Base-by-base conservation (phyloP, 2,888 invertebrate species). In the Plebejus argus region DNA sequence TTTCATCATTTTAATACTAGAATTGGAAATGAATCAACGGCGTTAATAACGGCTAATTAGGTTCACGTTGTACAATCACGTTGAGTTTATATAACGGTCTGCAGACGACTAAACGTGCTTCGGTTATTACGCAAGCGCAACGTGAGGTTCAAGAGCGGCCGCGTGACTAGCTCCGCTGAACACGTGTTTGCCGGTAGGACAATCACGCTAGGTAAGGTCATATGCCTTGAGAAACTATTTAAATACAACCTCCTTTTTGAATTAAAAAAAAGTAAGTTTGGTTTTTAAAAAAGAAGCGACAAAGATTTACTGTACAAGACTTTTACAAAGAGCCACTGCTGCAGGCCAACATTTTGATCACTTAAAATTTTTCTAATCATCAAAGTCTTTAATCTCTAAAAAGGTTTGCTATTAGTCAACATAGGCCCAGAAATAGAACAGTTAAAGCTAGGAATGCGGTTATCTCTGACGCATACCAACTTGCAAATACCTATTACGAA, bases 91-190 rank as follows among this genome's bases (percentile, higher is more conserved):
- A 89, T 92, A 92, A 92, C 90, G 87, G 88, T 86, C 83, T 84
- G 83, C 86, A 87, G 88, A 89, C 85, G 89, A 87, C 86, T 85
- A 84, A 91, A 88, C 89, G 91, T 89, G 91, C 84, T 86, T 83
- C 81, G 78, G 75, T 81, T 77, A 89, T 92, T 92, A 88, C 91
- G 92, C 88, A 92, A 93, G 84, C 82, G 79, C 90, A 92, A 93
- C 92, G 93, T 92, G 93, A 91, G 90, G 91, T 90, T 90, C 91
- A 91, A 89, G 91, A 86, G 61, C 35, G 78, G 89, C 91, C 93
- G 88, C 92, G 93, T 92, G 93, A 93, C 87, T 86, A 61, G 83
- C 78, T 79, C 81, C 83, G 82, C 83, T n/a, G 75, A 80, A 83
- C 89, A 90, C 91, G 90, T 89, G 90, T 79, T 77, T 81, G 79